Evolutionary conservation across 2,797 vertebrate species (phyloP).

Genomic region (Cynopterus sphinx): DNA sequence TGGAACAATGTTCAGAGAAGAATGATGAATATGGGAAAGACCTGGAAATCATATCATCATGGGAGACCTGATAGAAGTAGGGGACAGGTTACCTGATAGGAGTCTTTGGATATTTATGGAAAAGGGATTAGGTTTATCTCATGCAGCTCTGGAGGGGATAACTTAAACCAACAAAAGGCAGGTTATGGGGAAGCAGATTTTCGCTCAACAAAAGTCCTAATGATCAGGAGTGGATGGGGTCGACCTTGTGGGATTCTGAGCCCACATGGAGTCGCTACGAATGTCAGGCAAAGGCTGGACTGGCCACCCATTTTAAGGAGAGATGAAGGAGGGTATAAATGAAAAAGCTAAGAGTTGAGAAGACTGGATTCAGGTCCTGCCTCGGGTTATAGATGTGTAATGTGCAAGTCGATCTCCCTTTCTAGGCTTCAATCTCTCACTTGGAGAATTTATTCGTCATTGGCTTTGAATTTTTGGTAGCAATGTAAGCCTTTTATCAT

Average conservation of each 20-base stretch:
- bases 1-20: background rate
- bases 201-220: background rate
- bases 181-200: background rate
- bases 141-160: background rate
- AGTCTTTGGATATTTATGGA: background rate
- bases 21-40: background rate
- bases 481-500: background rate
- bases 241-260: background rate
- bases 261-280: background rate
- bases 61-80: background rate
- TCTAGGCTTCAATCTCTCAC: background rate
- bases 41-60: background rate
- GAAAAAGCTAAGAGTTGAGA: background rate
- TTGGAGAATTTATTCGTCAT: background rate
- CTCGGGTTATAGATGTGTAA: background rate
- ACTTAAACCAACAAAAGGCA: background rate
- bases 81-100: background rate
- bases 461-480: background rate
- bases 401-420: background rate
- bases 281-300: background rate
- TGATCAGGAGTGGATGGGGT: background rate
- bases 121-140: background rate
- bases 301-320: background rate
- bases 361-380: background rate
- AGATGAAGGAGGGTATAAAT: background rate